Base-by-base conservation (phyloP, 2,888 invertebrate genomes). In the Metallyticus violacea region DNA sequence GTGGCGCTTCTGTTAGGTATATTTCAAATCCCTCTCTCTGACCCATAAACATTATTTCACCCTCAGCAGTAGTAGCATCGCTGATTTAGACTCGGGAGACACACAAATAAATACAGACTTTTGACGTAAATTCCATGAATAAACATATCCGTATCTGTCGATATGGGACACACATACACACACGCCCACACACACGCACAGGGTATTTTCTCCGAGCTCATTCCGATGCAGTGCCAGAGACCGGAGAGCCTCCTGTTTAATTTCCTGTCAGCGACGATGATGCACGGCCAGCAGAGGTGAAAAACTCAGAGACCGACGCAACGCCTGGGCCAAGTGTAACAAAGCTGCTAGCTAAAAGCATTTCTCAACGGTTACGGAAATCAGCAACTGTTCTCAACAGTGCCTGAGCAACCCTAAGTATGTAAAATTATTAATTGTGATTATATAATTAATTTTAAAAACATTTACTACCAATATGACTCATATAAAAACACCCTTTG, bases 241-340 rank as follows among this genome's bases (percentile, higher is more conserved):
- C n/a, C n/a, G n/a, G n/a, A n/a, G n/a, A n/a, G 40, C 40, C 40
- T 62, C 40, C 84, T 86, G 86, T 87, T 86, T 87, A 87, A 87
- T 87, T 87, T 87, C 87, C 87, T 87, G 87, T 85, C 87, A 87
- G 86, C 83, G 26, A 81, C 85, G 29, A 85, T 87, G 87, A 87
- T 85, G 81, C 87, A 87, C 81, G 85, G 77, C 85, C 77, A 62
- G 40, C 15, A 62, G 40, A 62, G 40, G 40, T 62, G 40, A 62
- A 62, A 62, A 62, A 62, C 40, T 9, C 30, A 30, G 30, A 6
- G 15, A 62, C 40, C 29, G 29, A 29, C 29, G 5, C 5, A 29
- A 3, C 40, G 40, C 15, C 40, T 62, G 40, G 40, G 15, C 9
- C 40, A 7, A 7, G 40, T 7, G 2, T 9, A 9, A 9, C 30